Conservation (phyloP, 2,113 vertebrate species). For the Hyperopisus bebe region DNA sequence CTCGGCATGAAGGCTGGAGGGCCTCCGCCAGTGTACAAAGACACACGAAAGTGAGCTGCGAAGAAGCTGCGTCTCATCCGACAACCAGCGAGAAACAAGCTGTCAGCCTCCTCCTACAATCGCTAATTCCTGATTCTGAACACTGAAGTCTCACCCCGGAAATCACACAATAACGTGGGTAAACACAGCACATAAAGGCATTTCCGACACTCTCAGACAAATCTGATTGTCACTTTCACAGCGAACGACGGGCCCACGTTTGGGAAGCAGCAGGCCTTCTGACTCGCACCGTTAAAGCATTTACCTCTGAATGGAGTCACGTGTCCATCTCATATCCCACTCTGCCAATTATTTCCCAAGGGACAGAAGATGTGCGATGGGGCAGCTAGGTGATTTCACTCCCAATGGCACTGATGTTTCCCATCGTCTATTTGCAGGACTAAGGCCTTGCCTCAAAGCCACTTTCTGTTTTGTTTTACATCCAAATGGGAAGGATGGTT, state of each 20-base stretch:
- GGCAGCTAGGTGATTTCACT: slow-evolving; percentile 50
- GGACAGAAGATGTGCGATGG: slow-evolving; percentile 51
- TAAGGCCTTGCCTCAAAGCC: background rate
- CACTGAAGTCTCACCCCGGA: slow-evolving; percentile 47
- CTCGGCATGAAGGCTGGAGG: slow-evolving; percentile 25
- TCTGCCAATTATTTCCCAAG: slow-evolving; percentile 41
- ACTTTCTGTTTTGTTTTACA: background rate
- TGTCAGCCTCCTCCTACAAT: slow-evolving; percentile 60
- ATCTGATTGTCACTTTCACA: slow-evolving; percentile 56
- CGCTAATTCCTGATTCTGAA: slow-evolving; percentile 68
- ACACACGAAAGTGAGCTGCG: slow-evolving; percentile 43
- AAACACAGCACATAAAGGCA: slow-evolving; percentile 42
- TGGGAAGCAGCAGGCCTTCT: slow-evolving; percentile 43
- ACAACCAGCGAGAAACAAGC: slow-evolving; percentile 45
- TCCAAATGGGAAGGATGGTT: background rate
- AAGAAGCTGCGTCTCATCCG: slow-evolving; percentile 34
- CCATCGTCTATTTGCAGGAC: slow-evolving; percentile 40
- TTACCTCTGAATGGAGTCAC: slow-evolving; percentile 53
- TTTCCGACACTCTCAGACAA: slow-evolving; percentile 55
- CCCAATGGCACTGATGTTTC: slow-evolving; percentile 51
- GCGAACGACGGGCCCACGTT: slow-evolving; percentile 46
- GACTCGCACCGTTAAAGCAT: slow-evolving; percentile 46
- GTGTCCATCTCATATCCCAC: slow-evolving; percentile 42
- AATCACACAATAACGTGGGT: slow-evolving; percentile 58
- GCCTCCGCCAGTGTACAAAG: slow-evolving; percentile 23